These are phyloP conservation scores for Luffia ferchaultella DNA, from an alignment of 2,888 invertebrate species.

Conservation along the genomic window DNA sequence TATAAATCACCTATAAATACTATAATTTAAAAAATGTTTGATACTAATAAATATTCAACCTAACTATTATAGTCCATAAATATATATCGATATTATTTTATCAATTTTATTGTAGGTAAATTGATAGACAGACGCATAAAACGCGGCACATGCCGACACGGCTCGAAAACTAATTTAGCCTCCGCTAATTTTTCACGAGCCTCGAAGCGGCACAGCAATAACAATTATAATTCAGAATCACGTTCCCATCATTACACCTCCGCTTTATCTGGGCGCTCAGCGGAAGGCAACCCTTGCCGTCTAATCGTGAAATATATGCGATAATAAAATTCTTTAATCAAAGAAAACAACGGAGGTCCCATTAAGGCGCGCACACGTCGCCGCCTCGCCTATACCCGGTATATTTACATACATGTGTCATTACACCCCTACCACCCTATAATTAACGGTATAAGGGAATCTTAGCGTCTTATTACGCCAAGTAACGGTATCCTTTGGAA, in stretches of 20 bases:
- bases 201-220: conserved; percentile 24
- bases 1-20: too few species aligned
- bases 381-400: conserved; percentile 57
- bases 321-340: conserved; percentile 68
- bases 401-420: conserved; percentile 67
- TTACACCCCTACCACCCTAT: conserved; percentile 48
- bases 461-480: conserved; percentile 65
- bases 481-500: conserved; percentile 65
- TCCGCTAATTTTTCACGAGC: conserved; percentile 8
- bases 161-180: conserved; percentile 2
- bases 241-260: conserved; percentile 55
- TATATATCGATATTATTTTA: too few species aligned
- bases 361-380: conserved; percentile 59
- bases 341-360: conserved; percentile 62
- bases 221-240: conserved; percentile 61
- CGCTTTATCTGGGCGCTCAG: conserved; percentile 54
- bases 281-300: conserved; percentile 48
- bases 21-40: too few species aligned
- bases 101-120: too few species aligned
- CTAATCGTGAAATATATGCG: conserved; percentile 64
- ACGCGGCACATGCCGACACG: neutral
- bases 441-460: conserved; percentile 66
- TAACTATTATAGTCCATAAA: too few species aligned
- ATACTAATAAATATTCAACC: too few species aligned
- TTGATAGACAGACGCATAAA: neutral